A percentile compares a stretch with the other conserved stretches of the same genome.
phyloP scores from a whole-genome alignment of 1,140 invertebrate genomes.

The Ceratina japonica region DNA sequence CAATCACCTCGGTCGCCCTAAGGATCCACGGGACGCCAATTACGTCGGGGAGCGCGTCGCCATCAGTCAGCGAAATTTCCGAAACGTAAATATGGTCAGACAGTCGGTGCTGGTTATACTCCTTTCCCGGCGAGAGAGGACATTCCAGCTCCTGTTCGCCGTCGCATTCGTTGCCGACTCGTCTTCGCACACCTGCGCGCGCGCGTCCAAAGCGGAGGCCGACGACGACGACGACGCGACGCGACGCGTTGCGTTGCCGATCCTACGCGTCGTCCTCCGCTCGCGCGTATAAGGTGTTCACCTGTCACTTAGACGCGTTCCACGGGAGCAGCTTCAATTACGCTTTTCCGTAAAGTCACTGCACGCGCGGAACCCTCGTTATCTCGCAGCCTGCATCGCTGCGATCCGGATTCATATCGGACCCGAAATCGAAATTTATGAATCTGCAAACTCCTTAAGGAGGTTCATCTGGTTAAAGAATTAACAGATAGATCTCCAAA shows the following conservation, averaged over 20 bases:
- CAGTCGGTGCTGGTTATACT: not conserved
- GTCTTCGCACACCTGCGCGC: conserved; percentile 31
- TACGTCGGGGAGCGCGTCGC: conserved; percentile 12
- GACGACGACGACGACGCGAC: conserved; percentile 8
- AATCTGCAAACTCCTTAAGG: too few species aligned
- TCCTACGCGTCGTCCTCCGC: conserved; percentile 32
- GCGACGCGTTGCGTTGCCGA: not conserved
- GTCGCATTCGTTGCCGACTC: not conserved
- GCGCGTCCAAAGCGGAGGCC: conserved; percentile 20
- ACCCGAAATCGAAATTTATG: too few species aligned
- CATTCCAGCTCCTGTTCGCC: conserved; percentile 2
- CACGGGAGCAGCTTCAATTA: conserved; percentile 74
- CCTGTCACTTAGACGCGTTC: conserved; percentile 72
- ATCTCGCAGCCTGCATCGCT: conserved; percentile 3
- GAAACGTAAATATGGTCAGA: conserved; percentile 45
- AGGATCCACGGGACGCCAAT: conserved; percentile 26
- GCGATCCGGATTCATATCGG: not conserved
- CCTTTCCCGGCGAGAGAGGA: conserved; percentile 8
- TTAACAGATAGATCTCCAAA: too few species aligned
- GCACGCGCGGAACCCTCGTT: conserved; percentile 14
- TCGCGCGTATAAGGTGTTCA: conserved; percentile 73
- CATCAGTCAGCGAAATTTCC: conserved; percentile 29
- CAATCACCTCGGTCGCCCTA: not conserved
- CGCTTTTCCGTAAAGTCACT: conserved; percentile 24
- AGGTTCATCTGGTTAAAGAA: too few species aligned